Conservation (phyloP, 2,888 invertebrate species). For the Poecilobothrus nobilitatus region DNA sequence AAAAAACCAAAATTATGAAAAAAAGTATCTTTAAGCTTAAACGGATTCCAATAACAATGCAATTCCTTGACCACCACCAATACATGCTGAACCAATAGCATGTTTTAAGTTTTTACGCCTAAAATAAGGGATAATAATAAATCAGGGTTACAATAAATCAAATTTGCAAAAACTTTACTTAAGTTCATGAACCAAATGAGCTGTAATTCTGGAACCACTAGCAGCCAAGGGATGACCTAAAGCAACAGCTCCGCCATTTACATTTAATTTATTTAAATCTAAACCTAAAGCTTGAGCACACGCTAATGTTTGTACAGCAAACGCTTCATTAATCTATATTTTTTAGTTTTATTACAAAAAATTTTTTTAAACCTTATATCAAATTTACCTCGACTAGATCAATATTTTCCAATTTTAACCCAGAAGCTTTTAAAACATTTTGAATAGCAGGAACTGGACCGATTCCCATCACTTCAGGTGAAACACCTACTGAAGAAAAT, state of each 20-base stretch:
- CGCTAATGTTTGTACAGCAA: conserved; percentile 88
- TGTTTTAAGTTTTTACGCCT: conserved; percentile 78
- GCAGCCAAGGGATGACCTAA: conserved; percentile 96
- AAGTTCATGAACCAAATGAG: conserved; percentile 84
- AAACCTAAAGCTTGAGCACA: conserved; percentile 83
- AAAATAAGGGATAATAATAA: conserved; percentile 27
- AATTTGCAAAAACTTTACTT: conserved; percentile 49
- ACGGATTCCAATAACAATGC: conserved; percentile 79
- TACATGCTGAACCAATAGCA: conserved; percentile 93
- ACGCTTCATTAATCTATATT: conserved; percentile 91
- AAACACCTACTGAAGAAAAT: conserved; percentile 89
- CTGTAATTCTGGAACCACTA: conserved; percentile 84
- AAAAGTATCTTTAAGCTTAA: conserved; percentile 36
- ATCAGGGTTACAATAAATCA: conserved; percentile 8
- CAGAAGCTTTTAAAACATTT: conserved; percentile 70
- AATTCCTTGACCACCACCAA: conserved; percentile 98
- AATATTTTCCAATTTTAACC: conserved; percentile 72
- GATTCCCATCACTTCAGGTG: conserved; percentile 96
- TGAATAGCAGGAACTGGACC: conserved; percentile 93
- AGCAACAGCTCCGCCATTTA: conserved; percentile 94
- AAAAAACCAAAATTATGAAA: too few relatives aligned
- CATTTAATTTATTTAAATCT: conserved; percentile 80
- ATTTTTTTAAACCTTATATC: neutral
- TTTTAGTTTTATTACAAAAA: conserved; percentile 14
- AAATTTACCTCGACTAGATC: conserved; percentile 78